Base-by-base conservation (phyloP, 2,113 vertebrate species). In the Labeo catla region DNA sequence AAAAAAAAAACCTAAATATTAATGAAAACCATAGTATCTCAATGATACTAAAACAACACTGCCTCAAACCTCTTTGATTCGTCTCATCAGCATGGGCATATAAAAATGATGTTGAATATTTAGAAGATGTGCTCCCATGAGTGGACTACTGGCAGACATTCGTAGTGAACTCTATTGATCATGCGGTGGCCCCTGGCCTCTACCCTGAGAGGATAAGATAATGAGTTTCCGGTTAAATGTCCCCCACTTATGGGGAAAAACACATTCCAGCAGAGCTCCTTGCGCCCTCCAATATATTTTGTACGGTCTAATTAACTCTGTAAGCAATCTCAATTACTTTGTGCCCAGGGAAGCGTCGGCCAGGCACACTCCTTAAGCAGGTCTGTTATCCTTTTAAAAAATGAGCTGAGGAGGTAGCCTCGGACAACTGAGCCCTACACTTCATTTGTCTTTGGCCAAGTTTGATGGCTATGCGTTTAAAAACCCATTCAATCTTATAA, bases 401-500 rank as follows among this genome's bases (percentile, higher is more conserved):
- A 96, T 95, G 95, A 96, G 96, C 95, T 90, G 94, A 90, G 91
- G 95, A 95, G 91, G 92, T 94, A 89, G 94, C 95, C 93, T 95
- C 93, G 93, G 96, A 97, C 96, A 97, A 97, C 96, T 95, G 95
- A 96, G 96, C 95, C 95, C 96, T 96, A 95, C 95, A 97, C 96
- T 97, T 97, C 96, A 97, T 97, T 97, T 98, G 97, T 99, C 97
- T 98, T 96, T 95, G 94, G 93, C 94, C 95, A 95, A 95, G 96
- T 97, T 97, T 97, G 97, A 98, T 96, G 96, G 97, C 95, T 92
- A 94, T 94, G 96, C 96, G 93, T 98, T 98, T 98, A 98, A 97
- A 98, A 97, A 97, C 95, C 97, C 96, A 98, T 98, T 98, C 97
- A 96, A 95, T 98, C 98, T 98, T 97, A 98, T 98, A 97, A 98